Conservation (phyloP, 2,113 vertebrate species). For the Gasterosteus aculeatus region DNA sequence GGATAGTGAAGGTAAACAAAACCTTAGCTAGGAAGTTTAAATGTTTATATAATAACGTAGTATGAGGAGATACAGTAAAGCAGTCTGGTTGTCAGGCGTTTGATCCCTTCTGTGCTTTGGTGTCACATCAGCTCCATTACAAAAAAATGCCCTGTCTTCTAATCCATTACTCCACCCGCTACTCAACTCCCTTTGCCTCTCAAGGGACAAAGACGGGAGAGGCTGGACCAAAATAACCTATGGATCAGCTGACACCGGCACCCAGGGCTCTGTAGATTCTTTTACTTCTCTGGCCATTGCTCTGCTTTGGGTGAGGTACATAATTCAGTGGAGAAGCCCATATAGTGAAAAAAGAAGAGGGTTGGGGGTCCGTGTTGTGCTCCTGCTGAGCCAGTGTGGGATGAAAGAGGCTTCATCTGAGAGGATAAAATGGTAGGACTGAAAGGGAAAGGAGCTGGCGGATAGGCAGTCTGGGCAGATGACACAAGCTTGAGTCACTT, state of each 20-base stretch:
- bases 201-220: slow-evolving; percentile 8
- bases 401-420: slow-evolving; percentile 16
- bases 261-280: slow-evolving; percentile 18
- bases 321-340: slow-evolving; percentile 23
- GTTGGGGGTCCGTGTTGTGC: neutral
- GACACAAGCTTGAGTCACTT: slow-evolving; percentile 22
- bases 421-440: slow-evolving; percentile 30
- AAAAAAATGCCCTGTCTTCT: neutral
- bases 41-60: slow-evolving; percentile 1
- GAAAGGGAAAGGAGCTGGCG: slow-evolving; percentile 29
- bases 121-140: neutral
- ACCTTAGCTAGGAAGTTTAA: slow-evolving; percentile 7
- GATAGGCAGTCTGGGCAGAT: slow-evolving; percentile 7
- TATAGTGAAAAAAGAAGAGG: neutral
- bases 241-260: slow-evolving; percentile 27
- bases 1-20: slow-evolving; percentile 33
- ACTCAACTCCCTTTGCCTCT: slow-evolving; percentile 17
- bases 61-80: neutral
- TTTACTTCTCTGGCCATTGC: neutral
- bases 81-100: neutral
- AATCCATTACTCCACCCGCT: slow-evolving; percentile 3
- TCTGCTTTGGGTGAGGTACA: slow-evolving; percentile 25
- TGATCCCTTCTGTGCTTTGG: neutral
- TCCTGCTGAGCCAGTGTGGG: slow-evolving; percentile 28
- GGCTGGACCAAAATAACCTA: slow-evolving; percentile 41